These are phyloP conservation scores for Diacarnus erythraeanus DNA, from an alignment of 37 sponge, comb jelly and placozoan genomes.

Conservation along the genomic window DNA sequence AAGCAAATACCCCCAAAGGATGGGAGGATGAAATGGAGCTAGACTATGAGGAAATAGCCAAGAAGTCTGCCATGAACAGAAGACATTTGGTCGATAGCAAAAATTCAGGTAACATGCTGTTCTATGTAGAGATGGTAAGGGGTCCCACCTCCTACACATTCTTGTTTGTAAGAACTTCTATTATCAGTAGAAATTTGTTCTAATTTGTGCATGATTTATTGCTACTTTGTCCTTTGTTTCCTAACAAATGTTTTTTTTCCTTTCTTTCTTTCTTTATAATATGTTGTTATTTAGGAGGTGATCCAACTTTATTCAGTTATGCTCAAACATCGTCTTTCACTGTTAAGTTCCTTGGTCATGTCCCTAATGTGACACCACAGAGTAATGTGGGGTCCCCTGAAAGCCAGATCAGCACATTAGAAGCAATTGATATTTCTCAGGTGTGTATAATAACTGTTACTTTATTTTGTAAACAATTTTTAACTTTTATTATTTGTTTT, in stretches of 20 bases:
- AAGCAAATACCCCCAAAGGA: conserved; percentile 25
- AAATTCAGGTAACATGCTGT: background rate
- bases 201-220: too few species aligned
- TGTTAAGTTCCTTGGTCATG: conserved; percentile 42
- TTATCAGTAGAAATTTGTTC: too few species aligned
- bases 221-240: too few species aligned
- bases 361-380: conserved; percentile 9
- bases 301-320: conserved; percentile 64
- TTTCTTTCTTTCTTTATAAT: too few species aligned
- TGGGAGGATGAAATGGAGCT: conserved; percentile 79
- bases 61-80: conserved; percentile 4
- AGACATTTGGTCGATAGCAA: background rate
- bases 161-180: too few species aligned
- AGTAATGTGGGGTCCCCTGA: conserved; percentile 1
- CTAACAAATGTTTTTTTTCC: too few species aligned
- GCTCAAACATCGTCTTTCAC: conserved; percentile 38
- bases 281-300: conserved; percentile 7
- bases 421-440: conserved; percentile 64
- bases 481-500: background rate
- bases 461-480: too few species aligned
- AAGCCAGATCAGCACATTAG: conserved; percentile 38
- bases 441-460: background rate
- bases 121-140: too few species aligned
- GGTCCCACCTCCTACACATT: too few species aligned
- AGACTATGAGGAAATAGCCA: conserved; percentile 47